Base-by-base conservation (phyloP, 1,140 invertebrate genomes). In the Pteromalus puparum region DNA sequence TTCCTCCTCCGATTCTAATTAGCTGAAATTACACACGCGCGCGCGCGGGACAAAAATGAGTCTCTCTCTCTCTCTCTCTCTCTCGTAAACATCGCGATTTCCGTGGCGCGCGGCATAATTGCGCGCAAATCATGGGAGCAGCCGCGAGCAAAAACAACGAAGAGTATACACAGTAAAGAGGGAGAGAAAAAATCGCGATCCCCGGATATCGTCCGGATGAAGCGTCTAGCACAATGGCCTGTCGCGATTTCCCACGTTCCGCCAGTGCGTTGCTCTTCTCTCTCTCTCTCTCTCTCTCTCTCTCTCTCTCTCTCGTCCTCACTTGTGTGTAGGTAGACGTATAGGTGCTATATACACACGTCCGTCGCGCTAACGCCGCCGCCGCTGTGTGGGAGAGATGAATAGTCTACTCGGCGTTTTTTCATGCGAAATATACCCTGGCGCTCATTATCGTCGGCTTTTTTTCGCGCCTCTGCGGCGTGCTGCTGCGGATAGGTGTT, bases 61-160 rank as follows among this genome's bases (percentile, higher is more conserved):
- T 86, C 84, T 79, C 79, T 80, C 53, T 80, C 79, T 84, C 79
- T n/a, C n/a, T n/a, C n/a, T 86, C 84, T 79, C 79, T 80, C 53
- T 80, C 79, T 84, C 79, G 83, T 75, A 78, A 75, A 85, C 81
- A 87, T 86, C 67, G 85, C 79, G 15, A 84, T 80, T 75, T n/a
- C 84, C 74, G n/a, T n/a, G n/a, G n/a, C n/a, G 85, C 53, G 75
- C 34, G 84, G 86, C 83, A 86, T 88, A 90, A 89, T 89, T 90
- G 82, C 87, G 82, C 83, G 87, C 87, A 87, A 86, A 89, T 85
- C 83, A 83, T 87, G 87, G 86, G 82, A 87, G 87, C 82, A 86
- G 88, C 89, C 89, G 89, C 89, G 87, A 83, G 89, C 86, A 83
- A 88, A 48, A 76, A 83, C 72, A 85, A 76, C 53, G 84, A 73